Base-by-base conservation (phyloP, 2,797 vertebrate species). In the Neoniphon sammara region DNA sequence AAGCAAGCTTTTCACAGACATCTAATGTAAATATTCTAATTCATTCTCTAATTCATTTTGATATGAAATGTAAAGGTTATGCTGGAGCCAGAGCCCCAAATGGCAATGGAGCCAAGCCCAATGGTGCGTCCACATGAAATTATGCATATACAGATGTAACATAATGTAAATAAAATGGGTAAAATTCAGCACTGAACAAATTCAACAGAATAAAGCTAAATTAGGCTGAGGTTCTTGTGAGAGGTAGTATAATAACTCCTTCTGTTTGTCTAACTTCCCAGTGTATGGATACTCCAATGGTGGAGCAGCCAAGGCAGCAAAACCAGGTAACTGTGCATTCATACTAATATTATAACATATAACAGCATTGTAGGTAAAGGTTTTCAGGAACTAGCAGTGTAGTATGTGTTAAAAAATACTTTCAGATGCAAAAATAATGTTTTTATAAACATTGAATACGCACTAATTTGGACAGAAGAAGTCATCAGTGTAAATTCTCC, bases 271-370 rank as follows among this genome's bases (percentile, higher is more conserved):
- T 44, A 64, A 63, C 8, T 66, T 0, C 80, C 49, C n/a, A 84
- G 85, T 76, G 59, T 84, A 88, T 73, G 82, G 77, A 79, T 71
- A 86, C 34, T 42, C 52, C 2, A 87, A 11, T 25, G 70, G 72
- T 47, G 81, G 81, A 65, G 53, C 72, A 34, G 64, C 27, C 14
- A 87, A 73, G 18, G 74, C 67, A 46, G 70, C 42, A 67, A 89
- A 87, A 59, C 23, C 75, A 85, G 87, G 86, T 89, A 62, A 67
- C 9, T 54, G 10, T 58, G 2, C 10, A 2, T 6, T 14, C 39
- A 58, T 1, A 68, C 44, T 46, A 1, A 23, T 14, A 64, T 2
- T 56, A 1, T 46, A 4, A 18, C 5, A 46, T 17, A 46, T 46
- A 46, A 42, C 39, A 15, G 11, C 11, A 42, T 42, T 12, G 11